Percentiles rank a stretch among this genome's conserved stretches.
Evolutionary conservation across 2,888 invertebrate genomes (phyloP).

Genomic region (Philereme transversata): DNA sequence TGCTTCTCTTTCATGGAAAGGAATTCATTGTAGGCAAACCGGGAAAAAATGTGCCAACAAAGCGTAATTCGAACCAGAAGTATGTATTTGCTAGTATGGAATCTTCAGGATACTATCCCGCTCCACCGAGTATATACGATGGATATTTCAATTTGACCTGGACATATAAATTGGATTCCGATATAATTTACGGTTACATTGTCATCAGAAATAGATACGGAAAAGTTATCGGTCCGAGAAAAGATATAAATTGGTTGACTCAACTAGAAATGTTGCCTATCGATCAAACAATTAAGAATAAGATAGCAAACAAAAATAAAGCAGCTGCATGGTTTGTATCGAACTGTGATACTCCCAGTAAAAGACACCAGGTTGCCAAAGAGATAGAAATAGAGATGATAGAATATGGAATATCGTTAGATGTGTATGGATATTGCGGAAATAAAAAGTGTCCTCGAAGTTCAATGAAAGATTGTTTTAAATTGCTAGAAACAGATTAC

Average conservation of each 20-base stretch:
- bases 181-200: constrained; percentile 56
- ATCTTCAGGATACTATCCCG: constrained; percentile 56
- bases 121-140: constrained; percentile 46
- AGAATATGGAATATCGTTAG: constrained; percentile 44
- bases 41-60: constrained; percentile 38
- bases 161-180: constrained; percentile 57
- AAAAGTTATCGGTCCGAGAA: constrained; percentile 49
- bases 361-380: constrained; percentile 43
- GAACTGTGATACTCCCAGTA: constrained; percentile 51
- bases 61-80: constrained; percentile 53
- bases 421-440: constrained; percentile 60
- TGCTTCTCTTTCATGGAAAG: constrained; percentile 56
- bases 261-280: constrained; percentile 49
- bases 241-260: constrained; percentile 46
- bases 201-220: constrained; percentile 47
- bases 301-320: constrained; percentile 27
- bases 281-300: constrained; percentile 22
- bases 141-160: constrained; percentile 62
- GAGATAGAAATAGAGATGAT: constrained; percentile 41
- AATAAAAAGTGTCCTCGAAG: constrained; percentile 42
- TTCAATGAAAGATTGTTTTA: constrained; percentile 45
- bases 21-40: constrained; percentile 39
- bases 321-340: constrained; percentile 59
- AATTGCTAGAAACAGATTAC: constrained; percentile 52
- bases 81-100: constrained; percentile 58